A percentile compares a stretch with the other conserved stretches of the same genome.
Conservation (phyloP, 2,888 invertebrate genomes). For the Macrosiphum euphorbiae region DNA sequence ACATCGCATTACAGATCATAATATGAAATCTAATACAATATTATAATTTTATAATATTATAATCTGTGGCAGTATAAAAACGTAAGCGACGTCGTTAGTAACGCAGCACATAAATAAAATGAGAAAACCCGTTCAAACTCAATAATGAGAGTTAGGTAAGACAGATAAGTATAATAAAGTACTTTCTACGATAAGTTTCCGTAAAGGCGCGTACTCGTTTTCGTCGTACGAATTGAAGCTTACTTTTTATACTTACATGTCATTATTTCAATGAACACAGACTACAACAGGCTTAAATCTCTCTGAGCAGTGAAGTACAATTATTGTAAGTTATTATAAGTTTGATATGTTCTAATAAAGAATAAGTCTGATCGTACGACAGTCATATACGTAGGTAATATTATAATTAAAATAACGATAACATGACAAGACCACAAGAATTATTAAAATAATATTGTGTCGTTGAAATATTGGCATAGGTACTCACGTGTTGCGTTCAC, state of each 20-base stretch:
- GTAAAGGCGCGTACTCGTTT: not conserved
- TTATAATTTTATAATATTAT: too few relatives aligned
- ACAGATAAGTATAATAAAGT: not conserved
- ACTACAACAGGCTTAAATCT: not conserved
- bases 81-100: not conserved
- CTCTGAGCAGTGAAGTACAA: not conserved
- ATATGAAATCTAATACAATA: too few relatives aligned
- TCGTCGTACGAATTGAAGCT: not conserved
- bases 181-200: slow-evolving; percentile 38
- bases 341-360: not conserved
- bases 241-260: not conserved
- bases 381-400: too few relatives aligned
- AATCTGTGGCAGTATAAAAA: not conserved
- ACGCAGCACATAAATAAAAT: not conserved
- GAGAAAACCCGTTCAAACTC: slow-evolving; percentile 37
- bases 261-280: not conserved
- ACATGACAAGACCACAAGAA: not conserved
- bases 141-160: not conserved
- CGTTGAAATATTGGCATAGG: not conserved
- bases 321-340: too few relatives aligned
- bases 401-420: not conserved
- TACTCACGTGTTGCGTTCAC: slow-evolving; percentile 66
- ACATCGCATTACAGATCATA: not conserved
- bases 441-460: not conserved
- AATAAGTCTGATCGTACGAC: not conserved